Conservation (phyloP, 2,888 invertebrate species). For the Eristalis arbustorum region DNA sequence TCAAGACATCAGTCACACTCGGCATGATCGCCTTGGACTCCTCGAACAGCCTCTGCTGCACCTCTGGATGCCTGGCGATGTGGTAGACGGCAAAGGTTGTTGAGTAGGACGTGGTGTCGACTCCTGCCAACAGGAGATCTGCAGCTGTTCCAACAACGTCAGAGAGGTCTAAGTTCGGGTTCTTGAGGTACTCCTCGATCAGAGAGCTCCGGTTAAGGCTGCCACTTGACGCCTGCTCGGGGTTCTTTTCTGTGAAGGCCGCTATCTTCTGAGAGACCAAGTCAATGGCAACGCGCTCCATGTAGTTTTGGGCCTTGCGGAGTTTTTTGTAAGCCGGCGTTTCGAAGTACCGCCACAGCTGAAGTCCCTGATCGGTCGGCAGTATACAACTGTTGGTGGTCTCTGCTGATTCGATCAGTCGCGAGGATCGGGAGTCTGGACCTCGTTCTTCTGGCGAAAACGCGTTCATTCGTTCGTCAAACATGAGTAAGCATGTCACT, state of each 20-base stretch:
- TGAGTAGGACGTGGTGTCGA: slow-evolving; percentile 91
- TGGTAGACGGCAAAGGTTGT: slow-evolving; percentile 90
- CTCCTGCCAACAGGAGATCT: slow-evolving; percentile 91
- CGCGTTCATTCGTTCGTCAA: slow-evolving; percentile 86
- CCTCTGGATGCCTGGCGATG: slow-evolving; percentile 85
- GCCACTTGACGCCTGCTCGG: slow-evolving; percentile 2
- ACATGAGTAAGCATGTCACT: slow-evolving; percentile 88
- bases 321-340: slow-evolving; percentile 88
- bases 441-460: slow-evolving; percentile 84
- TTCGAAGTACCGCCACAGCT: slow-evolving; percentile 85
- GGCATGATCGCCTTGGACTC: slow-evolving; percentile 84
- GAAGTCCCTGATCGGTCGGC: slow-evolving; percentile 79
- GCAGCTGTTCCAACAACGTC: slow-evolving; percentile 92
- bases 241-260: slow-evolving; percentile 79
- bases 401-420: slow-evolving; percentile 87
- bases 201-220: slow-evolving; percentile 80
- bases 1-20: slow-evolving; percentile 81
- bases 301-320: slow-evolving; percentile 85
- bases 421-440: slow-evolving; percentile 84
- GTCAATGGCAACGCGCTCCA: slow-evolving; percentile 87
- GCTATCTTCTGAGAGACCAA: slow-evolving; percentile 83
- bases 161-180: slow-evolving; percentile 86
- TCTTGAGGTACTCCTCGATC: slow-evolving; percentile 85
- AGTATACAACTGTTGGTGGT: slow-evolving; percentile 84
- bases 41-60: slow-evolving; percentile 85